Evolutionary conservation across 1,140 invertebrate genomes (phyloP).

Genomic region (Glossosoma conforme): DNA sequence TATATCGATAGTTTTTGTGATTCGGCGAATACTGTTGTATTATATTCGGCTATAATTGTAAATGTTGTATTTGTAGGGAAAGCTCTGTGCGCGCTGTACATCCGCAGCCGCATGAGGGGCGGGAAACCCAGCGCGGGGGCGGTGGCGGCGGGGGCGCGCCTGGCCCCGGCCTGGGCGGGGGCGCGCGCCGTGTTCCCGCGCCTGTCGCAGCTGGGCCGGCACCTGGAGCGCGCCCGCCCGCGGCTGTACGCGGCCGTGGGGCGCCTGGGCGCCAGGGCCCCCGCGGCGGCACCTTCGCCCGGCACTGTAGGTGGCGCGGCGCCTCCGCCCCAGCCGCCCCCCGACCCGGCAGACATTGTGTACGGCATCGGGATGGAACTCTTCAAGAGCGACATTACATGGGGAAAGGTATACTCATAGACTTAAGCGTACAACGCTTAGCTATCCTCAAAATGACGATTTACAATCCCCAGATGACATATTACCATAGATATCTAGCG

Average conservation of each 20-base stretch:
- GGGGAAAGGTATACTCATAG: constrained; percentile 41
- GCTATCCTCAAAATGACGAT: too few relatives aligned
- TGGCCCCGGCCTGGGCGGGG: constrained; percentile 41
- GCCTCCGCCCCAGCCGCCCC: constrained; percentile 40
- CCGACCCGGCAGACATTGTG: constrained; percentile 42
- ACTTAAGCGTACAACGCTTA: too few relatives aligned
- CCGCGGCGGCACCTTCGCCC: constrained; percentile 40
- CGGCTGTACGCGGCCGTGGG: constrained; percentile 45
- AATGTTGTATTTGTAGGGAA: constrained; percentile 22
- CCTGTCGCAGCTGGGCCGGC: constrained; percentile 22
- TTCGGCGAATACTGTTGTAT: too few relatives aligned
- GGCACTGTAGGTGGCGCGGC: too few relatives aligned
- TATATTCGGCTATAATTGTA: too few relatives aligned
- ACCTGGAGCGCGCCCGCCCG: constrained; percentile 42
- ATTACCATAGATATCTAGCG: too few relatives aligned
- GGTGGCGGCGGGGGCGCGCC: constrained; percentile 30
- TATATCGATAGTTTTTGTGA: too few relatives aligned
- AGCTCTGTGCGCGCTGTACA: constrained; percentile 25
- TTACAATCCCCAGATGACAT: too few relatives aligned
- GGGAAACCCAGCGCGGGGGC: constrained; percentile 6
- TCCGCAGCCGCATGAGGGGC: constrained; percentile 22
- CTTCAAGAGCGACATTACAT: constrained; percentile 47
- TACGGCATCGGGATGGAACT: constrained; percentile 44
- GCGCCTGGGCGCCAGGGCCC: constrained; percentile 41
- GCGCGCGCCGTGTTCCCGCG: constrained; percentile 27